Base-by-base conservation (phyloP, 2,888 invertebrate genomes). In the Helleia helle region DNA sequence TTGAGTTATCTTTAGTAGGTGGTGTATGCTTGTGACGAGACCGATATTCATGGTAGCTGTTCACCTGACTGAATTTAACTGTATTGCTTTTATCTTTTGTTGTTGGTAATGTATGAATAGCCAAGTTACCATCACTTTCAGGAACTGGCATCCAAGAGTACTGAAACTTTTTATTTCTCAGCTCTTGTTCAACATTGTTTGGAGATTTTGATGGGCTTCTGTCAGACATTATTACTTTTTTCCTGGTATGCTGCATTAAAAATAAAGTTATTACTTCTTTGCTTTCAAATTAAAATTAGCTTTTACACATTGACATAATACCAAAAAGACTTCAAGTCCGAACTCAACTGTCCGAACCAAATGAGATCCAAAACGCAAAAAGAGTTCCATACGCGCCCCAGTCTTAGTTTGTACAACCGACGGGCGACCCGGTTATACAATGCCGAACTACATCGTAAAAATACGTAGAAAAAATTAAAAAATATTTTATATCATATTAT, bases 131-230 rank as follows among this genome's bases (percentile, higher is more conserved):
- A 38, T 81, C 80, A 34, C 70, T 58, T n/a, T 83, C 83, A 0
- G 83, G 84, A 1, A 81, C 75, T 3, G 83, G 83, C 76, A 83
- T 73, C 83, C 83, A 84, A 5, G 83, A 79, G 46, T 83, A 84
- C 48, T 77, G 67, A 30, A 72, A 66, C 44, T 76, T 69, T 40
- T 56, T 59, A 29, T 59, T 60, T 38, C 62, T 56, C 12, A 57
- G 50, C 4, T 52, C 51, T 4, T 44, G 24, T 26, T 54, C 52
- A 4, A 17, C 43, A 43, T 50, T 58, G 1, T 47, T 26, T 27
- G 71, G 68, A 5, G 70, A 65, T 47, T 57, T 63, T 1, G 68
- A 60, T 43, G 54, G 59, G 28, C 45, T 59, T 30, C 43, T 46
- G 12, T 40, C 40, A 5, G 38, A 31, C 40, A 44, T 15, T 38